These are phyloP conservation scores for Syritta pipiens DNA, from an alignment of 2,888 invertebrate species.

Conservation along the genomic window DNA sequence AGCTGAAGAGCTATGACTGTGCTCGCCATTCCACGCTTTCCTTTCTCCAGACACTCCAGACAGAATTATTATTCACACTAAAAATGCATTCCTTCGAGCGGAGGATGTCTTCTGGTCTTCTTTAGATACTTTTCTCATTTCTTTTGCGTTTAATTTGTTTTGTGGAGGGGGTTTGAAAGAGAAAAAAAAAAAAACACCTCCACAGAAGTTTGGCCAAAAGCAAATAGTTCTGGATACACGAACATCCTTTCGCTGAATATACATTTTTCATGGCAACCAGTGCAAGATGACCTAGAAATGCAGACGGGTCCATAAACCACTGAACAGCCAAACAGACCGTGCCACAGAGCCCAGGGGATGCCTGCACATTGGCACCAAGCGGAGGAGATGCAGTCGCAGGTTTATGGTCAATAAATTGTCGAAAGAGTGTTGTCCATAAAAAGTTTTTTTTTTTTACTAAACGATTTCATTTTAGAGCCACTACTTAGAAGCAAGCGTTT, in stretches of 20 bases:
- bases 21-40: background rate
- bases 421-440: background rate
- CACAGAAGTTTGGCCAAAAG: slow-evolving; percentile 5
- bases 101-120: slow-evolving; percentile 7
- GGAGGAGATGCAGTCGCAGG: background rate
- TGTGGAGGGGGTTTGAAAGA: too few species aligned
- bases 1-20: background rate
- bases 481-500: slow-evolving; percentile 2
- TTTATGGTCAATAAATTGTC: slow-evolving; percentile 6
- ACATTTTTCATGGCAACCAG: slow-evolving; percentile 58
- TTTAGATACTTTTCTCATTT: slow-evolving; percentile 3
- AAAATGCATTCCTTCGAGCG: slow-evolving; percentile 1
- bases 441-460: background rate
- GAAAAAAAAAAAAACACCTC: too few species aligned
- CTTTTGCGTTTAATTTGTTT: background rate
- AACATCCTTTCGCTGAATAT: slow-evolving; percentile 26
- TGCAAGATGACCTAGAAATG: slow-evolving; percentile 60
- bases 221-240: background rate
- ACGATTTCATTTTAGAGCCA: background rate
- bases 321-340: slow-evolving; percentile 26
- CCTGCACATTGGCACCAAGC: slow-evolving; percentile 27
- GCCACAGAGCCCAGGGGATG: slow-evolving; percentile 12
- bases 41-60: too few species aligned
- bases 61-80: slow-evolving; percentile 46
- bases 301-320: slow-evolving; percentile 52